Percentiles rank a stretch among this genome's conserved stretches.
phyloP scores from a whole-genome alignment of 2,797 vertebrate genomes.

The Allobates femoralis region DNA sequence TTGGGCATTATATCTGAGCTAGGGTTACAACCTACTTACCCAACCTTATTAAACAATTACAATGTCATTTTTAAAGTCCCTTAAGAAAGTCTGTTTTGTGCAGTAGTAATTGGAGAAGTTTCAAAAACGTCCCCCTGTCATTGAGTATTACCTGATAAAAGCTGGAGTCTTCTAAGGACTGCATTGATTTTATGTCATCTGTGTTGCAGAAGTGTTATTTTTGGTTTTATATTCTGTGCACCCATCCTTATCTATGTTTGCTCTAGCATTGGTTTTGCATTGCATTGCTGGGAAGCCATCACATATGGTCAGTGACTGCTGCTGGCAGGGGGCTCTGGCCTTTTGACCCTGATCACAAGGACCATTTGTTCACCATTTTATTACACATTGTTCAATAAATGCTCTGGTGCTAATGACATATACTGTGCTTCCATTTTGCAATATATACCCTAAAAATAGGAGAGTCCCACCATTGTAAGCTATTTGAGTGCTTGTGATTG shows the following conservation, averaged over 20 bases:
- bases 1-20: too few species aligned
- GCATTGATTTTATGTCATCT: constrained; percentile 18
- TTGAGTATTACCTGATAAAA: background rate
- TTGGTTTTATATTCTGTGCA: background rate
- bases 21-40: too few species aligned
- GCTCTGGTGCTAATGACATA: background rate
- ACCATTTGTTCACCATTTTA: background rate
- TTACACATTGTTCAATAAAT: background rate
- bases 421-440: background rate
- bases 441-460: background rate
- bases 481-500: background rate
- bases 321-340: constrained; percentile 30
- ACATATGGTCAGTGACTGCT: constrained; percentile 13
- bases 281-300: constrained; percentile 15
- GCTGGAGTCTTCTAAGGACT: background rate
- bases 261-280: constrained; percentile 6
- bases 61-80: background rate
- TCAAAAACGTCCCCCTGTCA: background rate
- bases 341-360: constrained; percentile 15
- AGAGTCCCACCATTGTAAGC: background rate
- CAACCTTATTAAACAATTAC: too few species aligned
- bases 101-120: background rate
- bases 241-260: constrained; percentile 17
- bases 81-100: background rate
- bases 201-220: background rate